Base-by-base conservation (phyloP, 2,797 vertebrate genomes). In the Sebastes jordani region DNA sequence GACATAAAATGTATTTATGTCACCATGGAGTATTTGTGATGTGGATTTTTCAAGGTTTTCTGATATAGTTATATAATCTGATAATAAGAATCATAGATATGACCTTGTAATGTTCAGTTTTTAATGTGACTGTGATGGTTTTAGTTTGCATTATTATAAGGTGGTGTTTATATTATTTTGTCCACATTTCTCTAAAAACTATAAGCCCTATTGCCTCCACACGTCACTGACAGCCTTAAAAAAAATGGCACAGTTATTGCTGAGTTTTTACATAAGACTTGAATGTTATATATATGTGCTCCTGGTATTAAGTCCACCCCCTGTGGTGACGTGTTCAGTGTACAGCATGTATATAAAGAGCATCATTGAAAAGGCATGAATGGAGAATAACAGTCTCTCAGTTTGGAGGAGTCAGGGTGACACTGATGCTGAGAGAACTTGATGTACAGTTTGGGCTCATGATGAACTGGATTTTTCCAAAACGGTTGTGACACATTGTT, bases 341-440 rank as follows among this genome's bases (percentile, higher is more conserved):
- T 14, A 9, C 2, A 27, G 29, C 18, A 20, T 10, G 13, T 36
- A 55, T 27, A 23, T 14, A 20, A 60, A 32, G n/a, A 73, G 30
- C 67, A 11, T 32, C 32, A 49, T 34, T 63, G 11, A 42, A 71
- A 18, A 84, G 10, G 62, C 62, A 80, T 54, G 18, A 46, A 7
- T 27, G 34, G 20, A 64, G 66, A 66, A 78, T 23, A n/a, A 38
- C 13, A 10, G 23, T 42, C 49, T 66, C 46, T 75, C 14, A 75
- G 63, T 27, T 30, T 69, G 70, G 66, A 75, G 54, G 62, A 67
- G 69, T 76, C 71, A 66, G 65, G 58, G 60, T 68, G 71, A 64
- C 78, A 27, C 59, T 46, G 54, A 60, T 69, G 60, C 52, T 76
- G 58, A 42, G 54, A 5, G 11, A 8, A 7, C 63, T 25, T 52